Conservation (phyloP, 2,888 invertebrate genomes). For the Julus scandinavius region DNA sequence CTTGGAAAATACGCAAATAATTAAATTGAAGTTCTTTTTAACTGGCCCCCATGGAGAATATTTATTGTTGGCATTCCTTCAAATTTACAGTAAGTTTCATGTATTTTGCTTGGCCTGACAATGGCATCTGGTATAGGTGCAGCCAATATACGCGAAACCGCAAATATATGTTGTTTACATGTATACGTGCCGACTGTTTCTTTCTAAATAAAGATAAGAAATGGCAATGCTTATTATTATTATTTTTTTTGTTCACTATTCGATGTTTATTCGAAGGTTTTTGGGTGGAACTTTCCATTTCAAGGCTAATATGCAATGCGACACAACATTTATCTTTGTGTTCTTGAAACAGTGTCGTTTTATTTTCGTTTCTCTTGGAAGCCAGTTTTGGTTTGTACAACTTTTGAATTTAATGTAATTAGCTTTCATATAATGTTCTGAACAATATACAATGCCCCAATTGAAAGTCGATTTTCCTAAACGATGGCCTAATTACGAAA, state of each 20-base stretch:
- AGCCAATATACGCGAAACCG: not conserved
- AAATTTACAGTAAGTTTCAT: not conserved
- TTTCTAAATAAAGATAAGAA: not conserved
- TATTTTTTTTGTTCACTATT: not conserved
- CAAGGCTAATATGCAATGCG: not conserved
- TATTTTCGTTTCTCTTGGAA: no score
- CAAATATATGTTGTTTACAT: not conserved
- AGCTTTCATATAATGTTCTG: not conserved
- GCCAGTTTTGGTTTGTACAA: no score
- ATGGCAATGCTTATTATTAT: not conserved
- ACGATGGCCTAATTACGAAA: constrained; percentile 1
- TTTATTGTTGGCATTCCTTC: not conserved
- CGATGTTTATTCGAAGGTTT: not conserved
- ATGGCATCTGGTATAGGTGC: constrained; percentile 3
- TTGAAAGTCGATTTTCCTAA: not conserved
- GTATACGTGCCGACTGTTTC: not conserved
- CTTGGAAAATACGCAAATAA: no score
- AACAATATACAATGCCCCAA: not conserved
- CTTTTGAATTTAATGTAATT: no score
- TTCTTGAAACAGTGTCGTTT: not conserved
- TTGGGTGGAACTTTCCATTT: not conserved
- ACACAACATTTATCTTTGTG: not conserved
- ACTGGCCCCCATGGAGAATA: no score
- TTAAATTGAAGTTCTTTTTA: no score
- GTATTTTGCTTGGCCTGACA: not conserved